These are phyloP conservation scores for Syngnathus floridae DNA, from an alignment of 2,113 vertebrate species.

Conservation along the genomic window DNA sequence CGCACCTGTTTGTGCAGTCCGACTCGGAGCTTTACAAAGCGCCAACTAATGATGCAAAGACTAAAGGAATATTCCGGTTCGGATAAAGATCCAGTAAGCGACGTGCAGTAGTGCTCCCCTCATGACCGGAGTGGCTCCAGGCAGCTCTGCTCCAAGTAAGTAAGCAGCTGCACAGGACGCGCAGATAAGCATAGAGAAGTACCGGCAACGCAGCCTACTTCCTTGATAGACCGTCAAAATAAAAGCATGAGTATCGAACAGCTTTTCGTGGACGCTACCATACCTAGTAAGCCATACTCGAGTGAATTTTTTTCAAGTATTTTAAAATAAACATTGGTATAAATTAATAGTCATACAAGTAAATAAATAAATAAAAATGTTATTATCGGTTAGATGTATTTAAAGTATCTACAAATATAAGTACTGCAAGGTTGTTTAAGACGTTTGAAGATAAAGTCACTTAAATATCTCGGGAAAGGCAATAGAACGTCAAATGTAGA, in stretches of 20 bases:
- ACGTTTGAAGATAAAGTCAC: too few relatives aligned
- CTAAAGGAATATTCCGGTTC: background rate
- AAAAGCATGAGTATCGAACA: background rate
- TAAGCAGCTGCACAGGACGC: background rate
- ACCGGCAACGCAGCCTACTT: background rate
- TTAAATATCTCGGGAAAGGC: too few relatives aligned
- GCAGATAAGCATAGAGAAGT: background rate
- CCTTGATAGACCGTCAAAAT: slow-evolving; percentile 4
- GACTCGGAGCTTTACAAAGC: background rate
- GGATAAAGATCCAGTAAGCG: background rate
- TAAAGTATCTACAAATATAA: too few relatives aligned
- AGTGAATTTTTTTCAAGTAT: background rate
- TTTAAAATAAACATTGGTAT: too few relatives aligned
- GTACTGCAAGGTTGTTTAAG: too few relatives aligned
- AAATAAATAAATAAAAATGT: too few relatives aligned
- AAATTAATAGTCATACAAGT: too few relatives aligned
- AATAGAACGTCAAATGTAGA: too few relatives aligned
- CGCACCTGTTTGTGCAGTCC: slow-evolving; percentile 7
- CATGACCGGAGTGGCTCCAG: background rate
- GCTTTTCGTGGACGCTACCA: background rate
- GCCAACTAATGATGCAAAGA: background rate
- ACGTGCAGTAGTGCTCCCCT: background rate
- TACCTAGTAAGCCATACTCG: background rate
- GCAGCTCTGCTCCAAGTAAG: slow-evolving; percentile 4
- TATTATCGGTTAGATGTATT: too few relatives aligned